A percentile compares a stretch with the other conserved stretches of the same genome.
These are phyloP conservation scores for Chelmon rostratus DNA, from an alignment of 2,797 vertebrate species.

Conservation along the genomic window DNA sequence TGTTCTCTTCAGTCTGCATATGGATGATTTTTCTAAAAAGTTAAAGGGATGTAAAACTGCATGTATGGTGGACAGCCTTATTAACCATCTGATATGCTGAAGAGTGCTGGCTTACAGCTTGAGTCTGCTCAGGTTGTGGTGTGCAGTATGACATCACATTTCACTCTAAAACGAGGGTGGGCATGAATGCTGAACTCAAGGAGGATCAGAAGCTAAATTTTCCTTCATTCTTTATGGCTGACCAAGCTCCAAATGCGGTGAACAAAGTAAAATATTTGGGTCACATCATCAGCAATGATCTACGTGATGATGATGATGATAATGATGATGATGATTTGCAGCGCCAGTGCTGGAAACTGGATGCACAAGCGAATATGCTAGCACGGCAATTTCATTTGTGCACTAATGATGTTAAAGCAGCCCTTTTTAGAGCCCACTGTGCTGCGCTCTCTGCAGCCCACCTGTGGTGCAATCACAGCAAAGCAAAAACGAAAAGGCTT, in stretches of 20 bases:
- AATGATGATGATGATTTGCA: neutral
- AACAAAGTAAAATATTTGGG: constrained; percentile 3
- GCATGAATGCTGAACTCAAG: neutral
- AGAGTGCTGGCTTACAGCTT: neutral
- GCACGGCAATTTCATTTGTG: neutral
- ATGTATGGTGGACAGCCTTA: neutral
- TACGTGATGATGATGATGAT: neutral
- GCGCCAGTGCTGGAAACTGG: neutral
- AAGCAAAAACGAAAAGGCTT: neutral
- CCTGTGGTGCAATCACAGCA: neutral
- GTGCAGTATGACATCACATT: neutral
- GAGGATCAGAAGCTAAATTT: neutral
- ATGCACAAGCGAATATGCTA: neutral
- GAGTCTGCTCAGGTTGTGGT: neutral
- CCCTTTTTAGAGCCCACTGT: neutral
- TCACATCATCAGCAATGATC: constrained; percentile 4
- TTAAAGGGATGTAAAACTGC: neutral
- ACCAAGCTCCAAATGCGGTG: neutral
- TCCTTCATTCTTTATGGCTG: neutral
- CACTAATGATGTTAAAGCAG: neutral
- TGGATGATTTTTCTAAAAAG: neutral
- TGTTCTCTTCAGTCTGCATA: neutral
- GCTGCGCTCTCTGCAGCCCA: neutral
- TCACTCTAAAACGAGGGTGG: neutral
- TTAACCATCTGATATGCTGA: neutral